Percentiles rank a stretch among this genome's conserved stretches.
Evolutionary conservation across 2,113 vertebrate species (phyloP).

Genomic region (Hippolais icterina): DNA sequence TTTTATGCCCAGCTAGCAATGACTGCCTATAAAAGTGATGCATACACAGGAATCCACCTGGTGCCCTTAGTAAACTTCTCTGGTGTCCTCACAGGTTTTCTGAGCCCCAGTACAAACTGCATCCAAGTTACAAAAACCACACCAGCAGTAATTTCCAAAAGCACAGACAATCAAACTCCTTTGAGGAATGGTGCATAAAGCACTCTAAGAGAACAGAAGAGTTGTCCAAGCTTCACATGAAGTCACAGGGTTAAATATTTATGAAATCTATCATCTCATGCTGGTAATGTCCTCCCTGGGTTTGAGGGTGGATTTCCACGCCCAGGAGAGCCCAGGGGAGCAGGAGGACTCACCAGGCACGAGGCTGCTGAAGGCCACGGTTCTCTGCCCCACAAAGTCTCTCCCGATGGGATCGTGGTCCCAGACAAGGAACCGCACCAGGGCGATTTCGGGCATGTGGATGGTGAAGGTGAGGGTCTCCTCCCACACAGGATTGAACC

Average conservation of each 20-base stretch:
- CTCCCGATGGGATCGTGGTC: constrained; percentile 96
- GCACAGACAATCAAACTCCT: neutral
- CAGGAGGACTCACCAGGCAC: constrained; percentile 84
- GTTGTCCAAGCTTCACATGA: neutral
- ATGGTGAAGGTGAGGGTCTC: constrained; percentile 95
- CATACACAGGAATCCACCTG: neutral
- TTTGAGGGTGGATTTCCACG: neutral
- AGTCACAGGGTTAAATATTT: neutral
- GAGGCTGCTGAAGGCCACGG: constrained; percentile 92
- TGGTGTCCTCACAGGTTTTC: neutral
- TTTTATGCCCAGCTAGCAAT: neutral
- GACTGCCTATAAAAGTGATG: neutral
- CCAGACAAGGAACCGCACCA: constrained; percentile 97
- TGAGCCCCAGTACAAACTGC: neutral
- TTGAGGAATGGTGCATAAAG: neutral
- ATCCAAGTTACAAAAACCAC: neutral
- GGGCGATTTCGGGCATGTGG: constrained; percentile 92
- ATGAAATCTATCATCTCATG: accelerated
- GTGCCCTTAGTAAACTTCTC: neutral
- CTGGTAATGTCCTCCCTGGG: neutral
- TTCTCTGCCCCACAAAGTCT: constrained; percentile 96
- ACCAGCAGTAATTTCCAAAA: neutral
- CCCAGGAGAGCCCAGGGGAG: neutral
- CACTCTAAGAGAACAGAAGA: neutral
- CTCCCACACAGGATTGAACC: constrained; percentile 99